A percentile compares a stretch with the other conserved stretches of the same genome.
These are phyloP conservation scores for Pseudochaenichthys georgianus DNA, from an alignment of 2,797 vertebrate genomes.

Conservation along the genomic window DNA sequence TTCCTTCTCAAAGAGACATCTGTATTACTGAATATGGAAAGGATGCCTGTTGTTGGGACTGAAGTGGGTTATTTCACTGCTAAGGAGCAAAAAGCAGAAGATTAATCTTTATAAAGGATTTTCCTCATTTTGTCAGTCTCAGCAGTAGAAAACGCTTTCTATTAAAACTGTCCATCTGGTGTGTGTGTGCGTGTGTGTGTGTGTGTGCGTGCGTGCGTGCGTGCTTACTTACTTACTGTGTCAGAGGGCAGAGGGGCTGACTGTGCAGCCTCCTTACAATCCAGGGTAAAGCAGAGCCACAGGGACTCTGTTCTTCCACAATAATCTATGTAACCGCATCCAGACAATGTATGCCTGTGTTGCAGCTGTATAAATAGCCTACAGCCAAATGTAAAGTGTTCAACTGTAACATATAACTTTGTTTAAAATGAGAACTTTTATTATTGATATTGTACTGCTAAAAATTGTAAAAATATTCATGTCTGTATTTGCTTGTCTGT, in stretches of 20 bases:
- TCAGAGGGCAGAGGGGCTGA: slow-evolving; percentile 52
- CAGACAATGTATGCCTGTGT: slow-evolving; percentile 2
- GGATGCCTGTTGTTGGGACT: slow-evolving; percentile 18
- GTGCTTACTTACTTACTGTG: slow-evolving; percentile 19
- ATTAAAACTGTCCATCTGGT: slow-evolving; percentile 59
- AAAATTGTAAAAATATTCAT: not conserved
- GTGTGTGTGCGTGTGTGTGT: slow-evolving; percentile 20
- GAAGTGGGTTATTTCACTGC: slow-evolving; percentile 30
- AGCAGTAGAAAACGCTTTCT: slow-evolving; percentile 25
- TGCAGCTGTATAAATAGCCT: slow-evolving; percentile 69
- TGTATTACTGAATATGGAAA: slow-evolving; percentile 21
- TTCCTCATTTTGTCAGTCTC: slow-evolving; percentile 43
- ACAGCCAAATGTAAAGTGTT: slow-evolving; percentile 5
- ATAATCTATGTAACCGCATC: slow-evolving; percentile 27
- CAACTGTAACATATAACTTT: slow-evolving; percentile 8
- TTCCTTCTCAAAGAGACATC: not conserved
- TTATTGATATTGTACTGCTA: too few species aligned
- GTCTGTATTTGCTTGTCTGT: slow-evolving; percentile 33
- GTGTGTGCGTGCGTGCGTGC: not conserved
- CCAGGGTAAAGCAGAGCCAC: slow-evolving; percentile 45
- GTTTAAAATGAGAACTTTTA: not conserved
- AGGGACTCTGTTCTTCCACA: slow-evolving; percentile 46
- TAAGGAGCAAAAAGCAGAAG: slow-evolving; percentile 30
- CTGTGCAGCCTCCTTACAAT: slow-evolving; percentile 49
- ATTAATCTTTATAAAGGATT: slow-evolving; percentile 53